A percentile compares a stretch with the other conserved stretches of the same genome.
These are phyloP conservation scores for Thaumetopoea pityocampa DNA, from an alignment of 1,140 invertebrate genomes.

Conservation along the genomic window DNA sequence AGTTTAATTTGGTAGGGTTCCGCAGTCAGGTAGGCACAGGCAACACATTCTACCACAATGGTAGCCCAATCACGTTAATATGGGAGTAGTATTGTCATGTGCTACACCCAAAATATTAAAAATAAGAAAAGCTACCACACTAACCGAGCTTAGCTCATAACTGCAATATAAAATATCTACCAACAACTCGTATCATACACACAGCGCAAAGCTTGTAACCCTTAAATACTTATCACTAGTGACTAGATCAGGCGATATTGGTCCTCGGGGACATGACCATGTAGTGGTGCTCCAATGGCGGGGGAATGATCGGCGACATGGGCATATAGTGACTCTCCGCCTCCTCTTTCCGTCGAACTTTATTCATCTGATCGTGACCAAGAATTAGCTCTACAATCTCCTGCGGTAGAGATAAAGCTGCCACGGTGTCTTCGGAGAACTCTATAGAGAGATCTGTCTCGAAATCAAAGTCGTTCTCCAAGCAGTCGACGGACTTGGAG, in stretches of 20 bases:
- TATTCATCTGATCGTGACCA: constrained; percentile 30
- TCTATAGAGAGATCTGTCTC: constrained; percentile 35
- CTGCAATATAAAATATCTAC: too few species aligned
- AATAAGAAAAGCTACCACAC: too few species aligned
- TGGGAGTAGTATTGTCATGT: too few species aligned
- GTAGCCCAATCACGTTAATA: too few species aligned
- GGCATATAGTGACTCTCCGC: constrained; percentile 53
- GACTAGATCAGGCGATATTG: constrained; percentile 40
- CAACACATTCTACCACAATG: too few species aligned
- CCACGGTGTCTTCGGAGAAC: constrained; percentile 28
- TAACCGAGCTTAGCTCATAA: too few species aligned
- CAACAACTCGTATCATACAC: constrained; percentile 1
- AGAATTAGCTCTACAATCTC: constrained; percentile 49
- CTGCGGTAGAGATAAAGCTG: constrained; percentile 35
- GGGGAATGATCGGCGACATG: constrained; percentile 49
- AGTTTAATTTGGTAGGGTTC: too few species aligned
- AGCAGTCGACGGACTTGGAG: constrained; percentile 57
- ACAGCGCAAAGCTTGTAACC: constrained; percentile 2
- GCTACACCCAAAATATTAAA: too few species aligned
- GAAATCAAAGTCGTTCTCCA: constrained; percentile 39
- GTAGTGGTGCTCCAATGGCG: constrained; percentile 50
- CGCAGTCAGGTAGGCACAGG: too few species aligned
- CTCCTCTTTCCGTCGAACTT: constrained; percentile 33
- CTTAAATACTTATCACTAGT: constrained; percentile 5
- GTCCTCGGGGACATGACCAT: constrained; percentile 59